Evolutionary conservation across 2,113 vertebrate genomes (phyloP), one percentile per base, ranked within the genome.

Genomic region (Silurus glanis): DNA sequence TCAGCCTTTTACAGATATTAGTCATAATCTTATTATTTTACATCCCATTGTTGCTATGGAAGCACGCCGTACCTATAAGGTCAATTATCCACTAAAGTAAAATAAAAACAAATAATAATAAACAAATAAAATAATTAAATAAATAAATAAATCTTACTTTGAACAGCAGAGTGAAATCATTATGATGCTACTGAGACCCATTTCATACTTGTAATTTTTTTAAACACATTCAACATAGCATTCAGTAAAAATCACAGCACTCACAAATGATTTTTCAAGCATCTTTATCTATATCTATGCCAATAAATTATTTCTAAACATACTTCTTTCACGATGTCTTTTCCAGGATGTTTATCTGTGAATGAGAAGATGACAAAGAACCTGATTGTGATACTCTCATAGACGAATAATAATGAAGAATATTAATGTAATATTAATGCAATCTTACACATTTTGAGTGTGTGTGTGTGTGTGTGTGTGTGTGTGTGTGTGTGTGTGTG

Each of bases 251-350:
- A 75, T 75, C 19, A 75, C 47, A 72, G 6, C 9, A 4, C 13
- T 37, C 13, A 28, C 28, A 67, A 69, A 69, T 37, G 14, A 69
- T 16, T 37, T 37, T 6, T 12, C n/a, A 9, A 67, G n/a, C 1
- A 37, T 37, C 37, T 37, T 37, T 37, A 37, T 37, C 13, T 72
- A 47, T 72, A 47, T 72, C 19, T 25, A 21, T 61, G 3, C 8
- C 9, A 79, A 8, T 47, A 21, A 64, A 9, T 6, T 71, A 51
- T 61, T 80, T 64, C 51, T 75, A n/a, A 37, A 64, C 83, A 1
- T 91, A 95, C 95, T 92, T 95, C 91, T 67, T 95, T 94, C 6
- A 94, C 90, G 6, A 90, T 82, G 62, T 93, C 59, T 13, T 93
- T 91, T 80, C 93, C 94, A 23, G 86, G 86, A 6, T 80, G 85